A percentile compares a stretch with the other conserved stretches of the same genome.
Conservation (phyloP, 92 coral and sea anemone genomes). For the Siderastrea siderea region DNA sequence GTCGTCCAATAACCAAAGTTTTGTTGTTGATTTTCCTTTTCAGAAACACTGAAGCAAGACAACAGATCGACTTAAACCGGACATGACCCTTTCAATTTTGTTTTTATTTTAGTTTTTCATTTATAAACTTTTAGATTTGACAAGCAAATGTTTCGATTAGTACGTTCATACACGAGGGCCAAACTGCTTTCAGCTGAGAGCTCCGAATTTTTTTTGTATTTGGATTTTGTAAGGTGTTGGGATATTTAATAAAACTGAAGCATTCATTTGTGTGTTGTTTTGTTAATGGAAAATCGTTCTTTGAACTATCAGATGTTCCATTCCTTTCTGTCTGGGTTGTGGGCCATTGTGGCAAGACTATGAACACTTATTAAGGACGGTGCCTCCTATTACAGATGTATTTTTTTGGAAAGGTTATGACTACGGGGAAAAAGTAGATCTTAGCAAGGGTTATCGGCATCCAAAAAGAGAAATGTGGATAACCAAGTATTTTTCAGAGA, state of each 20-base stretch:
- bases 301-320: too few relatives aligned
- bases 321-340: too few relatives aligned
- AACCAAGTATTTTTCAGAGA: too few relatives aligned
- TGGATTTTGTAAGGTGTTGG: slow-evolving; percentile 24
- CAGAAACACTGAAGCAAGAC: slow-evolving; percentile 8
- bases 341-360: too few relatives aligned
- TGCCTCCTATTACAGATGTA: too few relatives aligned
- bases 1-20: neutral
- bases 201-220: neutral
- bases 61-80: slow-evolving; percentile 4
- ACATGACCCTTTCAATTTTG: neutral
- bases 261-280: slow-evolving; percentile 14
- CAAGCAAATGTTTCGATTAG: neutral
- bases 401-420: too few relatives aligned
- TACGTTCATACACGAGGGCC: neutral
- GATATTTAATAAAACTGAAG: slow-evolving; percentile 21
- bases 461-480: too few relatives aligned
- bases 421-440: too few relatives aligned
- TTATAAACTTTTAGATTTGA: neutral
- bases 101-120: slow-evolving; percentile 1
- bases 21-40: neutral
- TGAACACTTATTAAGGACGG: too few relatives aligned
- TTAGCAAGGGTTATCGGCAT: too few relatives aligned
- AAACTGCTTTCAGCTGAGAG: neutral
- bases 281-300: neutral